Base-by-base conservation (phyloP, 2,888 invertebrate species). In the Latrodectus elegans region DNA sequence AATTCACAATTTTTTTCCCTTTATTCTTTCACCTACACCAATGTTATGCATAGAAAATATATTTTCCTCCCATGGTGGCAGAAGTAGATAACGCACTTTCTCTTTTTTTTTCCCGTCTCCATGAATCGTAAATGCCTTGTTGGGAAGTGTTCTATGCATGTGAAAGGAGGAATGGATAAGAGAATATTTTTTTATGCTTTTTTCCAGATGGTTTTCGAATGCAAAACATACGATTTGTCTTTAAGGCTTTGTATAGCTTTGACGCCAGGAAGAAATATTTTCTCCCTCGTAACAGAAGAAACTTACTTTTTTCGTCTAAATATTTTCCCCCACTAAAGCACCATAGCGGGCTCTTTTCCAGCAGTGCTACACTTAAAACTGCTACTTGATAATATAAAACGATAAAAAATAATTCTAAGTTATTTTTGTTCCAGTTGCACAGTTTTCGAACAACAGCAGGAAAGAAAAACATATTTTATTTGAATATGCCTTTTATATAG, bases 201-300 rank as follows among this genome's bases (percentile, higher is more conserved):
- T 38, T 38, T 68, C 64, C 75, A 70, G 70, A 84, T 78, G 78
- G 84, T 74, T 84, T 78, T 67, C 15, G 80, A 71, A 87, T 87
- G 86, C 86, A 87, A 87, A 87, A 87, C 81, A 76, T 87, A 76
- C 86, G 86, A 87, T 87, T 84, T 87, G 81, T 87, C 86, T 87
- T 87, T 81, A 53, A 51, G 72, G 86, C 86, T 87, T 81, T 87
- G 65, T 74, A 78, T 84, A 81, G 72, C 81, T 87, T 87, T 68
- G 22, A 17, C 26, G 22, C 60, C 60, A 60, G 4, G 60, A n/a
- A 60, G n/a, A n/a, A 60, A 60, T 15, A 60, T 15, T 60, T 60
- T n/a, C n/a, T 60, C n/a, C 60, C 60, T 60, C 60, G 12, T 60
- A 15, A 15, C n/a, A 6, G 14, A 60, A n/a, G 14, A 60, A 60